Base-by-base conservation (phyloP, 2,888 invertebrate species). In the Hesperia comma region DNA sequence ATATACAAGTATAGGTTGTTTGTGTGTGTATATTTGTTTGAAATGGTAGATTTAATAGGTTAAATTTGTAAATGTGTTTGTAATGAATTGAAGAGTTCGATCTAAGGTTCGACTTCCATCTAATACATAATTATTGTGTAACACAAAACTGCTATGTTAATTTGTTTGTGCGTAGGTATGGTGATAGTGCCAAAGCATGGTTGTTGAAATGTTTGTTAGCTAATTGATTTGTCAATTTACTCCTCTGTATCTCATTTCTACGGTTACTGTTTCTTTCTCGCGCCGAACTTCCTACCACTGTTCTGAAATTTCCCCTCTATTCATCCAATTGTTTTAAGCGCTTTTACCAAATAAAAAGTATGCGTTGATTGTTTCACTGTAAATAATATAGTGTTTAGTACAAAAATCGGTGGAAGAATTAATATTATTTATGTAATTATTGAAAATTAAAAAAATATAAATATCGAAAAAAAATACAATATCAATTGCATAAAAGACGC, bases 1-100 rank as follows among this genome's bases (percentile, higher is more conserved):
- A 37, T 56, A 61, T 63, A 70, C 66, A 71, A 70, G 63, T 71
- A 70, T 76, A 75, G 74, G 77, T 85, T 79, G 81, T 84, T 86
- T 84, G 85, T 87, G 86, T 86, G 87, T 90, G 90, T 90, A 91
- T 88, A 90, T 90, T 88, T 86, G 90, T 90, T 91, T 87, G 81
- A 77, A 73, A 74, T 75, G 70, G 68, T 88, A 88, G 85, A 78
- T 77, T 72, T 85, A 89, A 82, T 91, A 90, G 88, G 84, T 84
- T 88, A 87, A 88, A 88, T 88, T 85, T 89, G 88, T 89, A 87
- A 88, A 88, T 87, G 82, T 83, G 68, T 68, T 68, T 63, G 41
- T 41, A 53, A 37, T 55, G 12, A 61, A 49, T 51, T 17, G 49
- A 55, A 67, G n/a, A 37, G 57, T 51, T 40, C 17, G 6, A 40